Evolutionary conservation across 2,888 invertebrate species (phyloP).

Genomic region (Plusia festucae): DNA sequence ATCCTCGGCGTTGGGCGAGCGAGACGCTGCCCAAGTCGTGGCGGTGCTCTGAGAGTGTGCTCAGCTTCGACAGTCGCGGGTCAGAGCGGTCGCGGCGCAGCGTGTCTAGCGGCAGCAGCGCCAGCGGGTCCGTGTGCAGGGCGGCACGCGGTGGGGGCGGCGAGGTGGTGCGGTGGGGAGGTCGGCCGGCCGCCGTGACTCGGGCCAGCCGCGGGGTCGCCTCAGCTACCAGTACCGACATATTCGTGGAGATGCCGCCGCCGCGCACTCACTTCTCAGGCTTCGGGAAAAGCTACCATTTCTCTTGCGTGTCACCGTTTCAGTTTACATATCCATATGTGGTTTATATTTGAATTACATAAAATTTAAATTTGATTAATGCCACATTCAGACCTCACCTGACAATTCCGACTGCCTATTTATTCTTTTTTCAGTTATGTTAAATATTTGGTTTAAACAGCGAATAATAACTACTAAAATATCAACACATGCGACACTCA

Average conservation of each 20-base stretch:
- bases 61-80: constrained; percentile 72
- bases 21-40: constrained; percentile 83
- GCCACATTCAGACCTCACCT: constrained; percentile 26
- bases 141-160: constrained; percentile 69
- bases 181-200: constrained; percentile 87
- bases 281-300: constrained; percentile 88
- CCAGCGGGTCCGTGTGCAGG: constrained; percentile 58
- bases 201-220: constrained; percentile 87
- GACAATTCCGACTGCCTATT: constrained; percentile 21
- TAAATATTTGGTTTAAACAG: constrained; percentile 18
- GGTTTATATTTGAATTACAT: constrained; percentile 79
- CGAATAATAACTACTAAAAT: constrained; percentile 23
- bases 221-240: constrained; percentile 79
- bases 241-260: constrained; percentile 85
- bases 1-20: constrained; percentile 81
- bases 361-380: constrained; percentile 10
- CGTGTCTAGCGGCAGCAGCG: constrained; percentile 72
- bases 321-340: constrained; percentile 86
- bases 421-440: constrained; percentile 28
- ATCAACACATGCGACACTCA: constrained; percentile 14
- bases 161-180: constrained; percentile 83
- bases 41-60: constrained; percentile 83
- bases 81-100: constrained; percentile 75
- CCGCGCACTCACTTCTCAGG: constrained; percentile 86
- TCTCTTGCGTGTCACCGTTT: constrained; percentile 88